Evolutionary conservation across 2,113 vertebrate genomes (phyloP), one percentile per base, ranked within the genome.

Genomic region (Micronycteris hirsuta): DNA sequence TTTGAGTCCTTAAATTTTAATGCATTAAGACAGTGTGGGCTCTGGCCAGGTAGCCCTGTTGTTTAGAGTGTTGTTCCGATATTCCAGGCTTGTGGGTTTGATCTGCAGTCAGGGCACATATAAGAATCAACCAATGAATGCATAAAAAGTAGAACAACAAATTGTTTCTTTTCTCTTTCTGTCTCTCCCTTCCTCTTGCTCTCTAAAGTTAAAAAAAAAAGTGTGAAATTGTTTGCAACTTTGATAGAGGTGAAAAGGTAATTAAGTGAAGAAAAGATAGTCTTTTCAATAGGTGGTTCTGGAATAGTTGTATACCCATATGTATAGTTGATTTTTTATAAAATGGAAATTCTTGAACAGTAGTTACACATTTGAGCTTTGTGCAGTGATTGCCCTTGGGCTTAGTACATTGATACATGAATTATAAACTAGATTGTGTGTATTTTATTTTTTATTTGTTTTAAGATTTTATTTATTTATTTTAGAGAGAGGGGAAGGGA

Each of bases 401-500:
- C n/a, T 86, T 77, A 41, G 38, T 93, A 45, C 11, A 4, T 83
- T 86, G 70, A 31, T 83, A 65, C 19, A 19, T 86, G 61, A 86
- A 58, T 95, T 90, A 49, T 52, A 77, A 83, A 63, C 36, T 86
- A 71, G 67, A 38, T 65, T 45, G 41, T 85, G 45, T 68, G 85
- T 15, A 45, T 91, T 94, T 97, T 74, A 52, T 54, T 89, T 82
- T 93, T 89, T 74, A 84, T n/a, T n/a, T n/a, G n/a, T n/a, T n/a
- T n/a, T n/a, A n/a, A n/a, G n/a, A n/a, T n/a, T n/a, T n/a, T n/a
- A n/a, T n/a, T n/a, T n/a, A n/a, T n/a, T n/a, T n/a, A n/a, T n/a
- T n/a, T n/a, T n/a, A n/a, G n/a, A n/a, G n/a, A n/a, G n/a, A n/a
- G n/a, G n/a, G n/a, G n/a, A n/a, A n/a, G n/a, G n/a, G n/a, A n/a